Percentiles rank a stretch among this genome's conserved stretches.
phyloP scores from a whole-genome alignment of 2,797 vertebrate species.

The Peromyscus eremicus region DNA sequence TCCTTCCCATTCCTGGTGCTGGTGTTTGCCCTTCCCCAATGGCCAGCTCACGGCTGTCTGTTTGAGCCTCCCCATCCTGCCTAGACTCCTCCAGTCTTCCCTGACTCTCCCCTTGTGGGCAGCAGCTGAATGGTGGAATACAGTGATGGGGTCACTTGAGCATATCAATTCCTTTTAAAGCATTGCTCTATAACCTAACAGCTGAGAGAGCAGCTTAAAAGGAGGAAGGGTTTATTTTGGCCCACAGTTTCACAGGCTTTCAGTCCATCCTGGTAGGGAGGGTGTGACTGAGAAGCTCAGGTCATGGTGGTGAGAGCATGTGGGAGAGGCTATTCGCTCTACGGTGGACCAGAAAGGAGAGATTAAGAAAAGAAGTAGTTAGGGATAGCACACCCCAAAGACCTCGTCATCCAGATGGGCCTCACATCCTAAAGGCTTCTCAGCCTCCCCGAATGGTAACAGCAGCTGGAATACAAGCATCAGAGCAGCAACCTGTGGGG shows the following conservation, averaged over 20 bases:
- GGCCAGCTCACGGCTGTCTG: accelerated
- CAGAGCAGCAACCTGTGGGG: not conserved
- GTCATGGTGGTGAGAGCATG: too few relatives aligned
- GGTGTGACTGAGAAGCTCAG: not conserved
- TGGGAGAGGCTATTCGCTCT: not conserved
- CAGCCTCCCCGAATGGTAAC: not conserved
- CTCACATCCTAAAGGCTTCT: not conserved
- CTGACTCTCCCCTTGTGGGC: not conserved
- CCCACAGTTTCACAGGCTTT: too few relatives aligned
- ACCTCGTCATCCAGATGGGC: not conserved
- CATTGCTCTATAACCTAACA: not conserved
- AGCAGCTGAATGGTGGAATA: not conserved
- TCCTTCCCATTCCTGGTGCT: not conserved
- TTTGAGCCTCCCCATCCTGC: not conserved
- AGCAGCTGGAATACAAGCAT: not conserved
- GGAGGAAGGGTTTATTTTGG: not conserved
- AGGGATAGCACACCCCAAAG: not conserved
- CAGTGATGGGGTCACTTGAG: not conserved
- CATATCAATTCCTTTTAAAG: not conserved
- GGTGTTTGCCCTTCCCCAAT: accelerated
- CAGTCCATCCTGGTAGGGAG: not conserved
- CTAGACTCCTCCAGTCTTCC: not conserved
- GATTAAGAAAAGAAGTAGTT: not conserved
- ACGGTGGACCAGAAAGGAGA: not conserved
- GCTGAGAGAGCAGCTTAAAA: not conserved